phyloP scores from a whole-genome alignment of 2,113 vertebrate species.

The Boulengeromyrus knoepffleri region DNA sequence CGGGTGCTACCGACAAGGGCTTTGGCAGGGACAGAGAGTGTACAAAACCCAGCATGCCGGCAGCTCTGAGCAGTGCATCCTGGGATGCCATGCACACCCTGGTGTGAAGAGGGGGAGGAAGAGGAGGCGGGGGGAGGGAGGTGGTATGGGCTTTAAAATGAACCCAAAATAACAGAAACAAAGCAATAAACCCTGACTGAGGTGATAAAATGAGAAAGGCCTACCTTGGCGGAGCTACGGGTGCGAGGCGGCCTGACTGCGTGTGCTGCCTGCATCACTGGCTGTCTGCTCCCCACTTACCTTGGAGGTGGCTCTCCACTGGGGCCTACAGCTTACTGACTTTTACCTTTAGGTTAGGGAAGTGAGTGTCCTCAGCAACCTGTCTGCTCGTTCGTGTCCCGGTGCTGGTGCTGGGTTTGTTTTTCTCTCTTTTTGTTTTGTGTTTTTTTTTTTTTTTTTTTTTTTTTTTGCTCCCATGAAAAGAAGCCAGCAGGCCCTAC shows the following conservation, averaged over 20 bases:
- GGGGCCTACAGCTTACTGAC: constrained; percentile 64
- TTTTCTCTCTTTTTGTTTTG: constrained; percentile 42
- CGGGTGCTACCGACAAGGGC: constrained; percentile 52
- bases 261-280: constrained; percentile 49
- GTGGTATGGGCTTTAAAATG: constrained; percentile 22
- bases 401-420: constrained; percentile 50
- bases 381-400: constrained; percentile 48
- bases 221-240: constrained; percentile 55
- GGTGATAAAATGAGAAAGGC: constrained; percentile 42
- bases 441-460: constrained; percentile 22
- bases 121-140: constrained; percentile 13
- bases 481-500: constrained; percentile 81
- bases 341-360: constrained; percentile 62
- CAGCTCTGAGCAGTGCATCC: constrained; percentile 58
- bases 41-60: constrained; percentile 64
- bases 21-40: constrained; percentile 50
- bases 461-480: constrained; percentile 34
- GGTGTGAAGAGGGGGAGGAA: constrained; percentile 24
- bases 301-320: constrained; percentile 48
- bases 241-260: constrained; percentile 48
- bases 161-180: constrained; percentile 28
- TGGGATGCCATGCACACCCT: constrained; percentile 62
- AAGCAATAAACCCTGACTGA: constrained; percentile 18
- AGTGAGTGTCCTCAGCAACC: constrained; percentile 56
- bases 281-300: constrained; percentile 65